Base-by-base conservation (phyloP, 2,113 vertebrate species). In the Prinia subflava region DNA sequence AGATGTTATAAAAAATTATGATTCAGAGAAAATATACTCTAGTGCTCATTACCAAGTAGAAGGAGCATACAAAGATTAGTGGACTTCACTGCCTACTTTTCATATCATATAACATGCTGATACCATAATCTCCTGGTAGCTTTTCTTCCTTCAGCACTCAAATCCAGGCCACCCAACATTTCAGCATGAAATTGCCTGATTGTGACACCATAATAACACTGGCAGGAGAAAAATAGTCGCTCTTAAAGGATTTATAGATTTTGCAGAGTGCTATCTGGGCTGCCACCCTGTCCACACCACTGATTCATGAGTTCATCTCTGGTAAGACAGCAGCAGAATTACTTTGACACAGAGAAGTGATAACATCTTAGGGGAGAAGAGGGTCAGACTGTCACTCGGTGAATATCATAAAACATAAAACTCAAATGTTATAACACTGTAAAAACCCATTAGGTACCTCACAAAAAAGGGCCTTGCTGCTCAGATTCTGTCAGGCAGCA, bases 291-390 rank as follows among this genome's bases (percentile, higher is more conserved):
- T 77, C 96, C 94, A 95, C 93, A 96, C 94, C 96, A 92, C 94
- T 95, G 97, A 97, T 97, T 97, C 97, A 96, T 96, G 95, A 97
- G 92, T 90, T 95, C 96, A 96, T 97, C 97, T 97, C 93, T 91
- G 70, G 37, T 77, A 95, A 96, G 95, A 96, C 95, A 97, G 96
- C 57, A 74, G 87, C 80, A 96, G 95, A 98, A 98, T 98, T 96
- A 92, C 94, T 97, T 97, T 96, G 95, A 91, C 95, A 95, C 60
- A 89, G 77, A 97, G 91, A 95, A 96, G 88, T 89, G 95, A 97
- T 97, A 98, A 95, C 87, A 95, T 97, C 89, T 94, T 91, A 52
- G 70, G 63, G 65, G 78, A 97, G 84, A 97, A 95, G 90, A 96
- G 96, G 95, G 96, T 94, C 93, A 97, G 41, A 14, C 55, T 94